Evolutionary conservation across 1,140 invertebrate species (phyloP), one percentile per base, ranked within the genome.

Genomic region (Leucophenga varia): DNA sequence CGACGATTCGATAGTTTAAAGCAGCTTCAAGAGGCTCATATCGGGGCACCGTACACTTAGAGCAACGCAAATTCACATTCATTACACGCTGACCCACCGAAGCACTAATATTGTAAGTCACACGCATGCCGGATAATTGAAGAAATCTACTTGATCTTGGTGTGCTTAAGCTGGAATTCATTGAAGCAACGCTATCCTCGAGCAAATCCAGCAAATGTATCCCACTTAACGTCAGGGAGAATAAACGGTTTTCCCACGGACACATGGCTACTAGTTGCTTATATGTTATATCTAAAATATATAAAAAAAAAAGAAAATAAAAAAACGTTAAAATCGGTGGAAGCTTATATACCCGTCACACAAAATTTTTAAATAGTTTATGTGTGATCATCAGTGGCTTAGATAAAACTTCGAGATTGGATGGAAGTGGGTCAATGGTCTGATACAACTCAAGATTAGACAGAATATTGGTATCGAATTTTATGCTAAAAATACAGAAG

Each of bases 241-340:
- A 83, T 22, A 88, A 77, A n/a, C 78, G 81, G 70, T 89, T 89
- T 55, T 84, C 82, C 59, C 90, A 91, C 3, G 89, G 88, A n/a
- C 82, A 74, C 5, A 82, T 78, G 47, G 82, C 81, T 8, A 87
- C 58, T 1, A 90, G 57, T 39, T 85, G 84, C 35, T 81, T 84
- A n/a, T 81, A 83, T 14, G 82, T 87, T 12, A 90, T 80, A 20
- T 79, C 81, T 73, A 76, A 4, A 74, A 69, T 7, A n/a, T n/a
- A n/a, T n/a, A n/a, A n/a, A n/a, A n/a, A n/a, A n/a, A n/a, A n/a
- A n/a, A n/a, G n/a, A n/a, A n/a, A n/a, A n/a, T n/a, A n/a, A n/a
- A n/a, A n/a, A n/a, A n/a, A n/a, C n/a, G n/a, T n/a, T n/a, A n/a
- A n/a, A n/a, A n/a, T n/a, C n/a, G n/a, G n/a, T n/a, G n/a, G n/a